A percentile compares a stretch with the other conserved stretches of the same genome.
Conservation (phyloP, 1,140 invertebrate genomes). For the Cherax quadricarinatus region DNA sequence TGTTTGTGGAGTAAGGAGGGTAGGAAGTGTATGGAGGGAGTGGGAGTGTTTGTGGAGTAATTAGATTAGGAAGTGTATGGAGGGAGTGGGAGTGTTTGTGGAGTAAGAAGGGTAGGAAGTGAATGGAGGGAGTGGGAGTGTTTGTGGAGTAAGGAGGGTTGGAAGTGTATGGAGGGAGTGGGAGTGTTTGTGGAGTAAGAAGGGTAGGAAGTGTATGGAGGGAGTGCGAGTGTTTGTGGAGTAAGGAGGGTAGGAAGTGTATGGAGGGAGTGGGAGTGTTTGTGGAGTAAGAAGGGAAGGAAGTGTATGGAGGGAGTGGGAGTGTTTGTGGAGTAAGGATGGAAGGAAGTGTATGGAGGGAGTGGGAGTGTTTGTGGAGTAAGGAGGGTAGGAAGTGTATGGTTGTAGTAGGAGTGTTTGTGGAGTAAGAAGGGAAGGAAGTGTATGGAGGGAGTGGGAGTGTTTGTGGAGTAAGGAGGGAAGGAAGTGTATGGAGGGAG, state of each 20-base stretch:
- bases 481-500: not conserved
- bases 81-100: not conserved
- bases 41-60: not conserved
- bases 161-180: not conserved
- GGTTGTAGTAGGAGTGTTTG: too few species aligned
- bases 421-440: not conserved
- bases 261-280: too few species aligned
- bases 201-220: not conserved
- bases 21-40: too few species aligned
- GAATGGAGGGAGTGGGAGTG: too few species aligned
- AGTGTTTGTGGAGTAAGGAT: not conserved
- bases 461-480: not conserved
- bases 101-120: too few species aligned
- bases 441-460: not conserved
- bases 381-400: too few species aligned
- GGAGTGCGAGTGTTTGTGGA: not conserved
- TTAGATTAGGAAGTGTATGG: not conserved
- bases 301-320: not conserved
- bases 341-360: not conserved
- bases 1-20: not conserved
- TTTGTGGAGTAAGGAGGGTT: not conserved
- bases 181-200: not conserved
- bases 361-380: not conserved
- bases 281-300: not conserved
- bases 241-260: too few species aligned